Evolutionary conservation across 2,888 invertebrate species (phyloP), one percentile per base, ranked within the genome.

Genomic region (Nudaria mundana): DNA sequence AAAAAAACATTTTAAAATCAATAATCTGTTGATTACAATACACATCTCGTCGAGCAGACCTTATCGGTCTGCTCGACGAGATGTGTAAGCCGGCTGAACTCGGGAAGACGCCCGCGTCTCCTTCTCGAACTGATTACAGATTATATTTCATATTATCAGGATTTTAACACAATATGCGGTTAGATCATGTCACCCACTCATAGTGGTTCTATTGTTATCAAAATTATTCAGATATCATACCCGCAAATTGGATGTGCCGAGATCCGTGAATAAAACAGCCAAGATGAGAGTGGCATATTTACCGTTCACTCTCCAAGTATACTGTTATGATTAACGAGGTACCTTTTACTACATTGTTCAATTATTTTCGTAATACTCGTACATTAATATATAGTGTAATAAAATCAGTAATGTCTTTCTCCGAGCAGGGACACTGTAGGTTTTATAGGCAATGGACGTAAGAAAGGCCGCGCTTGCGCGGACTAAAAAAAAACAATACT

Each of bases 171-270:
- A n/a, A n/a, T n/a, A n/a, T n/a, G 56, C 48, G 50, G 49, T 11
- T 47, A 37, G 54, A 52, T 52, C 44, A 46, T 28, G 40, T n/a
- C n/a, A 34, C 37, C 52, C 45, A 50, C 56, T 52, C 54, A 63
- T 59, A 53, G 57, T 47, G 52, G 49, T 54, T 45, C 56, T 53
- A 65, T 66, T 66, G 61, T 67, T 56, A 57, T 49, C 55, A 48
- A 57, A 61, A 69, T 71, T 68, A 71, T 73, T 54, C 52, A 60
- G 52, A 60, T 62, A 68, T 68, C 62, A 66, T 57, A 55, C 58
- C 54, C 56, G 58, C 60, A 76, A 76, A 76, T 76, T 76, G 76
- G 63, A 74, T 75, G 54, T 70, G 71, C 63, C 64, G 66, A 49
- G 59, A 56, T 52, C 52, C 38, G 44, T 36, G 30, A 48, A 54